Percentiles rank a stretch among this genome's conserved stretches.
phyloP scores from a whole-genome alignment of 2,888 invertebrate genomes.

The Acleris laterana region DNA sequence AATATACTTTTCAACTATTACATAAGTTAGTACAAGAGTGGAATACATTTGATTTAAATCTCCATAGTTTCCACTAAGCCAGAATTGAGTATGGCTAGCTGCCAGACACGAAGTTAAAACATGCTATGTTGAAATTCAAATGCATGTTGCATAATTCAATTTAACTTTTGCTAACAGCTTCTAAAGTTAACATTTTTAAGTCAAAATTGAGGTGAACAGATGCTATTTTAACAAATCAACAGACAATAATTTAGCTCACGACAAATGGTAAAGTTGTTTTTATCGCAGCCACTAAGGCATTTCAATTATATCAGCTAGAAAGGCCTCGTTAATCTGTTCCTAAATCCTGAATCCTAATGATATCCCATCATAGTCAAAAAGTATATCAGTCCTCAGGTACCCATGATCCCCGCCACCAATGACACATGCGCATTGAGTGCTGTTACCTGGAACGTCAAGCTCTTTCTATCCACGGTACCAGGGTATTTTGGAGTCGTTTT shows the following conservation, averaged over 20 bases:
- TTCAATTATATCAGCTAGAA: too few species aligned
- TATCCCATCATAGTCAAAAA: neutral
- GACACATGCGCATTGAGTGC: slow-evolving; percentile 59
- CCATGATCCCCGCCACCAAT: slow-evolving; percentile 44
- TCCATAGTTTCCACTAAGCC: neutral
- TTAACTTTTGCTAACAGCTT: neutral
- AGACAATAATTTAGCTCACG: too few species aligned
- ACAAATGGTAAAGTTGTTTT: too few species aligned
- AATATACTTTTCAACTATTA: too few species aligned
- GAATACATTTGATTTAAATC: neutral
- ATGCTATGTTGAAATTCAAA: neutral
- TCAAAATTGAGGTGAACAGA: too few species aligned
- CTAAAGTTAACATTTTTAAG: neutral
- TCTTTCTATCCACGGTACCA: slow-evolving; percentile 83
- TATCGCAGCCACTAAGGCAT: too few species aligned
- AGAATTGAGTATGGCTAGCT: neutral
- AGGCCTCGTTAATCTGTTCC: too few species aligned
- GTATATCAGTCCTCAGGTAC: slow-evolving; percentile 23
- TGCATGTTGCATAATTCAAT: neutral
- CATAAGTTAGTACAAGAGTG: too few species aligned
- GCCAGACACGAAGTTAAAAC: neutral
- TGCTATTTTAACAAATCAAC: too few species aligned
- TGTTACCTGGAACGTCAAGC: slow-evolving; percentile 78
- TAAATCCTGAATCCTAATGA: neutral
- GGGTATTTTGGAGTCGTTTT: slow-evolving; percentile 90